Percentiles rank a stretch among this genome's conserved stretches.
Conservation (phyloP, 2,888 invertebrate genomes). For the Thumatha senex region DNA sequence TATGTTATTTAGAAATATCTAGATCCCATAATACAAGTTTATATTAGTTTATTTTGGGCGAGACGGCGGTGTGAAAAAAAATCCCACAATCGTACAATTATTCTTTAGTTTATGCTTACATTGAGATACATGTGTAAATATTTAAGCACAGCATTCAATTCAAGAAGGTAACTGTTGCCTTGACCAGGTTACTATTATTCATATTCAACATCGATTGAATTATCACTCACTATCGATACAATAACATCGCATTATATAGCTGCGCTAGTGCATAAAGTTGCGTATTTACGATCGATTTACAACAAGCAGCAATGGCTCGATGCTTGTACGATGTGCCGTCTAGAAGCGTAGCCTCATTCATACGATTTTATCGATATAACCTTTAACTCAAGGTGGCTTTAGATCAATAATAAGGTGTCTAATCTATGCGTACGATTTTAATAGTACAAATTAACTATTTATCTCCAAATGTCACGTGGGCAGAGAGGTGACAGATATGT, state of each 20-base stretch:
- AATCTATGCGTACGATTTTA: slow-evolving; percentile 6
- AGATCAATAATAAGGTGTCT: slow-evolving; percentile 32
- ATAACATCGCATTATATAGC: slow-evolving; percentile 30
- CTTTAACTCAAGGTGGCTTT: slow-evolving; percentile 42
- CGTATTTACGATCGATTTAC: slow-evolving; percentile 23
- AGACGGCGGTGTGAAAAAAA: no score
- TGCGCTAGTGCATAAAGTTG: slow-evolving; percentile 26
- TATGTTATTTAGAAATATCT: no score
- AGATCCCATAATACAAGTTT: no score
- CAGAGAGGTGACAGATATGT: not conserved
- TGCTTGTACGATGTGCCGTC: slow-evolving; percentile 33
- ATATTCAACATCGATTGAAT: slow-evolving; percentile 4
- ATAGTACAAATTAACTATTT: not conserved
- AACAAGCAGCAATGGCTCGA: slow-evolving; percentile 27
- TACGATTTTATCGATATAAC: slow-evolving; percentile 43
- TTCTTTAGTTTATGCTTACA: no score
- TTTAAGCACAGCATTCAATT: not conserved
- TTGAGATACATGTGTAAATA: no score
- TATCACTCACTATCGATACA: slow-evolving; percentile 16
- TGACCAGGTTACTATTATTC: not conserved
- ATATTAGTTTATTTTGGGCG: no score
- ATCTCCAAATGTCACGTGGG: no score
- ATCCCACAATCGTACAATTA: no score
- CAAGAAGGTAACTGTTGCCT: not conserved
- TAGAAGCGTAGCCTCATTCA: slow-evolving; percentile 31